Conservation (phyloP, 2,113 vertebrate species). For the Todiramphus saurophagus region DNA sequence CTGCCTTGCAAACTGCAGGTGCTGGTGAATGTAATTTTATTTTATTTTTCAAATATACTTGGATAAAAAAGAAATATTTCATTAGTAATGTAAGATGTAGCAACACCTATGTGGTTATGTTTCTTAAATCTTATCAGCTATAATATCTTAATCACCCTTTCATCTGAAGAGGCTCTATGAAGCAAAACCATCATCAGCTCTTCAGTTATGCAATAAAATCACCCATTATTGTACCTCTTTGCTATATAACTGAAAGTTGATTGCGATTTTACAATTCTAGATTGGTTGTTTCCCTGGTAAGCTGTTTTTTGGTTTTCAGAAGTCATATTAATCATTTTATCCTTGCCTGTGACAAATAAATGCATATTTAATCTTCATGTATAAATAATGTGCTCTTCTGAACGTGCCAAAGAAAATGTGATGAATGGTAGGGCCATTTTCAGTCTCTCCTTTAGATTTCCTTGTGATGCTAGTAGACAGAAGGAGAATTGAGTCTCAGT, state of each 20-base stretch:
- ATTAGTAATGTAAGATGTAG: neutral
- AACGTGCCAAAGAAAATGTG: conserved; percentile 15
- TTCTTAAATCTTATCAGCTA: neutral
- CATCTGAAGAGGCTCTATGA: neutral
- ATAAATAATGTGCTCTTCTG: conserved; percentile 33
- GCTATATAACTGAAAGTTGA: neutral
- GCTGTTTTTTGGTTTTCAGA: neutral
- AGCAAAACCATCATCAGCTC: neutral
- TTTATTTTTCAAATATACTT: neutral
- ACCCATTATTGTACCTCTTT: neutral
- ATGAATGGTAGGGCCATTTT: neutral
- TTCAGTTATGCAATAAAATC: neutral
- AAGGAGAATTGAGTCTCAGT: conserved; percentile 12
- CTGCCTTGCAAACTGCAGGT: neutral
- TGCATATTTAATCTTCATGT: conserved; percentile 46
- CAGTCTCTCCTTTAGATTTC: conserved; percentile 37
- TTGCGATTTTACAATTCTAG: neutral
- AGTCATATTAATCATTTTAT: conserved; percentile 32
- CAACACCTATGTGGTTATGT: neutral
- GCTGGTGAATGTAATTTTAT: neutral
- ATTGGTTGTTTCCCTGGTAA: neutral
- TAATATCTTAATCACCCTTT: neutral
- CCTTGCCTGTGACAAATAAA: conserved; percentile 29
- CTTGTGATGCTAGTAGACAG: conserved; percentile 25
- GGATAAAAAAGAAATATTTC: neutral